phyloP scores from a whole-genome alignment of 2,797 vertebrate genomes.

The Pampus argenteus region DNA sequence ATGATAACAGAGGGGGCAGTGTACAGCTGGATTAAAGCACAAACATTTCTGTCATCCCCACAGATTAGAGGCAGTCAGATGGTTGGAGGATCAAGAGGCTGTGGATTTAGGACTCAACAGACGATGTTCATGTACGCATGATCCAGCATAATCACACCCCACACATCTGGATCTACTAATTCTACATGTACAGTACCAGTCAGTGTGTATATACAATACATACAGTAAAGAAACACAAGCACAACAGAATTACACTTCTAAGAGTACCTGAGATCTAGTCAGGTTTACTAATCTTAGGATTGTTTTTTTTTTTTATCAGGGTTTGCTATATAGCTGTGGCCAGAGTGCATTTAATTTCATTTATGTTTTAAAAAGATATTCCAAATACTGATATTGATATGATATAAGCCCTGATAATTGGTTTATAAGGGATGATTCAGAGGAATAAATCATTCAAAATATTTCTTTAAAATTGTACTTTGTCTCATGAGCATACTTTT shows the following conservation, averaged over 20 bases:
- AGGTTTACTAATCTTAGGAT: neutral
- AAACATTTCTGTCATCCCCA: constrained; percentile 62
- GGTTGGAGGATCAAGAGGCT: constrained; percentile 64
- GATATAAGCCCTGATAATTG: neutral
- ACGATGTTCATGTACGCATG: constrained; percentile 1
- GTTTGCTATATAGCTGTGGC: neutral
- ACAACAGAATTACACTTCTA: neutral
- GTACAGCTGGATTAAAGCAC: constrained; percentile 69
- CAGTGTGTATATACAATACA: neutral
- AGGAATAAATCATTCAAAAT: neutral
- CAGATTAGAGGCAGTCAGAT: constrained; percentile 75
- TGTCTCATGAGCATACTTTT: no score
- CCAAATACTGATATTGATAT: no score
- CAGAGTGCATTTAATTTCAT: neutral
- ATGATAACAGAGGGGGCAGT: constrained; percentile 39
- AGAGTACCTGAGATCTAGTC: neutral
- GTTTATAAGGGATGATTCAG: neutral
- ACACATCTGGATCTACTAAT: constrained; percentile 38
- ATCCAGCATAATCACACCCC: constrained; percentile 30
- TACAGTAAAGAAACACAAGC: neutral
- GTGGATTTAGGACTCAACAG: constrained; percentile 52
- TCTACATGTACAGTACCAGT: neutral
- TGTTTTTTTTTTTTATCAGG: neutral
- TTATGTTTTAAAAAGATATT: neutral
- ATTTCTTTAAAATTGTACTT: neutral